Conservation (phyloP, 2,888 invertebrate genomes). For the Eledona agricola region DNA sequence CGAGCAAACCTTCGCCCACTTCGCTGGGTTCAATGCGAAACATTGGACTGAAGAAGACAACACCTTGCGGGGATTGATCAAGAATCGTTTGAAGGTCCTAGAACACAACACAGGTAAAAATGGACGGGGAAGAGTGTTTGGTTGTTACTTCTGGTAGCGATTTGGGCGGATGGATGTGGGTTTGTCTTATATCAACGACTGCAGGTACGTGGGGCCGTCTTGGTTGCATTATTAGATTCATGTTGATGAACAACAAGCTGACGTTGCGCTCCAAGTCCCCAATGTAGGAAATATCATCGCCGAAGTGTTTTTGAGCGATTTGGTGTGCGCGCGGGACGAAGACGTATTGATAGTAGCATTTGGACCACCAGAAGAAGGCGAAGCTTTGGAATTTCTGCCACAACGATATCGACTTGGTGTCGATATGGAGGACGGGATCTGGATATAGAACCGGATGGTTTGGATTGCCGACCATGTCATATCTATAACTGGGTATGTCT, state of each 20-base stretch:
- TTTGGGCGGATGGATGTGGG: conserved; percentile 57
- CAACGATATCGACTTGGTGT: background rate
- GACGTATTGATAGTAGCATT: conserved; percentile 16
- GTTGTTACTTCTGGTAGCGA: conserved; percentile 59
- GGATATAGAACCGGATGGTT: conserved; percentile 43
- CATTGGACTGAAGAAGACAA: too few species aligned
- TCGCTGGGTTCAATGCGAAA: too few species aligned
- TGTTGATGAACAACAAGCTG: conserved; percentile 60
- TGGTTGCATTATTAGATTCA: conserved; percentile 56
- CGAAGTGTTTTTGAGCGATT: conserved; percentile 36
- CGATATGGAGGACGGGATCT: conserved; percentile 24
- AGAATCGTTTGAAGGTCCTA: too few species aligned
- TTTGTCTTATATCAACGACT: conserved; percentile 56
- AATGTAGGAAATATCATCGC: conserved; percentile 32
- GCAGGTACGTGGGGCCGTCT: conserved; percentile 59
- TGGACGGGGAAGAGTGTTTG: conserved; percentile 9
- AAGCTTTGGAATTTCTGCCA: conserved; percentile 7
- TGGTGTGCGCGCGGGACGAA: conserved; percentile 29
- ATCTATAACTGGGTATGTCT: conserved; percentile 6
- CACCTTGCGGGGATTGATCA: too few species aligned
- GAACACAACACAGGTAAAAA: too few species aligned
- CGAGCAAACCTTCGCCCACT: too few species aligned
- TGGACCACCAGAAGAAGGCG: conserved; percentile 2
- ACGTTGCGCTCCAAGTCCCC: conserved; percentile 48
- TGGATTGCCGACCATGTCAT: conserved; percentile 41